Conservation (phyloP, 2,888 invertebrate species). For the Rhingia campestris region DNA sequence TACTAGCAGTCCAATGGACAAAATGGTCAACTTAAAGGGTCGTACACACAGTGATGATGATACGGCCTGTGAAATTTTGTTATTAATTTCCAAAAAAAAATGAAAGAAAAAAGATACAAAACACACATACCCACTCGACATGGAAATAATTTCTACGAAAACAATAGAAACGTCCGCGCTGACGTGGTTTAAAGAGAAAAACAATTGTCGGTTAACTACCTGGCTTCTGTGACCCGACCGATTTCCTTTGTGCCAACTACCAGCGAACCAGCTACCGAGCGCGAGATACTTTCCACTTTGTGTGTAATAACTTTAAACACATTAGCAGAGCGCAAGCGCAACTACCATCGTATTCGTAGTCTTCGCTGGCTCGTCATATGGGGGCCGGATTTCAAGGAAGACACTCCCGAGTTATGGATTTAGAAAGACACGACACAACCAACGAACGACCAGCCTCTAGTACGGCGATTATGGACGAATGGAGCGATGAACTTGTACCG, state of each 20-base stretch:
- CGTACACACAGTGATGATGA: constrained; percentile 48
- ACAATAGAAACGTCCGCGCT: constrained; percentile 66
- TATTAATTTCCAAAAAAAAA: constrained; percentile 65
- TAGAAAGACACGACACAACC: constrained; percentile 29
- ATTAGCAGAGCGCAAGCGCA: constrained; percentile 25
- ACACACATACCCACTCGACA: constrained; percentile 58
- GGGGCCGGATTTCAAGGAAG: constrained; percentile 51
- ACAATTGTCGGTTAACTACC: constrained; percentile 72
- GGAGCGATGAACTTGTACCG: constrained; percentile 54
- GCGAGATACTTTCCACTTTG: constrained; percentile 67
- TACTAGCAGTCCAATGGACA: constrained; percentile 71
- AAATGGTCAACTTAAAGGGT: constrained; percentile 71
- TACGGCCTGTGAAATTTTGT: constrained; percentile 71
- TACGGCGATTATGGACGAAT: constrained; percentile 53
- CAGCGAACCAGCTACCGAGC: neutral
- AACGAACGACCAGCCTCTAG: neutral
- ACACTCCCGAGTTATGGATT: constrained; percentile 61
- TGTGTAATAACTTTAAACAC: constrained; percentile 62
- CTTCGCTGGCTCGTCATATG: constrained; percentile 31
- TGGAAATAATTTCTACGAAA: constrained; percentile 70
- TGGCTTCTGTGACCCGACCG: constrained; percentile 72
- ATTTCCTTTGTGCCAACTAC: constrained; percentile 60
- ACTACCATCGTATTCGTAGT: constrained; percentile 25
- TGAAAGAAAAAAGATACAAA: constrained; percentile 47
- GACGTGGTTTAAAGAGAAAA: constrained; percentile 65